These are phyloP conservation scores for Andrena trimmerana DNA, from an alignment of 2,888 invertebrate species.

Conservation along the genomic window DNA sequence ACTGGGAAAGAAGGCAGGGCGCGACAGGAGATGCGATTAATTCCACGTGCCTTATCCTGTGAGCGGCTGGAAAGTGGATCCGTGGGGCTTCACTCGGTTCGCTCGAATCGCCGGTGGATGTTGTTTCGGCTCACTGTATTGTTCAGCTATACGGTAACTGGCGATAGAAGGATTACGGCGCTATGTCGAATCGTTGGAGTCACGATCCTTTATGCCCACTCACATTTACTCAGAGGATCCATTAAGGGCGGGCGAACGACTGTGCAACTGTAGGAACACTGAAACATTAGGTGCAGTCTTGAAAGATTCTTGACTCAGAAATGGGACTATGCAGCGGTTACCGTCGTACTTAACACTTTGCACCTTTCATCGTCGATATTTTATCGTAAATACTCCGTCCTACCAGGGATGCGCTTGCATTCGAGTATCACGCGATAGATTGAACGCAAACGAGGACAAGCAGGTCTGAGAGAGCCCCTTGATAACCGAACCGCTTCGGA, in stretches of 20 bases:
- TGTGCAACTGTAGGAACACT: too few relatives aligned
- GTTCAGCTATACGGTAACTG: not conserved
- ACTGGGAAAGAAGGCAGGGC: not conserved
- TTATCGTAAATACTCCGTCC: too few relatives aligned
- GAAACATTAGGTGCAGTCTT: too few relatives aligned
- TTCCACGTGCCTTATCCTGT: slow-evolving; percentile 45
- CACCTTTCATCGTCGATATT: not conserved
- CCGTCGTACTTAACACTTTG: not conserved
- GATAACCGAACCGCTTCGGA: slow-evolving; percentile 34
- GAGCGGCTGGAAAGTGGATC: slow-evolving; percentile 32
- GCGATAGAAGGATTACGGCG: not conserved
- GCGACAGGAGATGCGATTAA: slow-evolving; percentile 46
- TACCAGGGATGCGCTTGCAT: too few relatives aligned
- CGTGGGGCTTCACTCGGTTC: not conserved
- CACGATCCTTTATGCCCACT: too few relatives aligned
- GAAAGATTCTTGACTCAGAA: too few relatives aligned
- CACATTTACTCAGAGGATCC: too few relatives aligned
- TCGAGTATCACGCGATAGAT: slow-evolving; percentile 8
- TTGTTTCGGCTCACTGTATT: not conserved
- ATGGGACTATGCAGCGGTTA: too few relatives aligned
- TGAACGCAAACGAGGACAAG: slow-evolving; percentile 1
- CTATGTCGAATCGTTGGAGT: not conserved
- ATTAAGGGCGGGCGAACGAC: too few relatives aligned
- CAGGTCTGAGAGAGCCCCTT: slow-evolving; percentile 1
- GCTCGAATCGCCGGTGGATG: slow-evolving; percentile 18